Evolutionary conservation across 2,113 vertebrate species (phyloP).

Genomic region (Saguinus midas): DNA sequence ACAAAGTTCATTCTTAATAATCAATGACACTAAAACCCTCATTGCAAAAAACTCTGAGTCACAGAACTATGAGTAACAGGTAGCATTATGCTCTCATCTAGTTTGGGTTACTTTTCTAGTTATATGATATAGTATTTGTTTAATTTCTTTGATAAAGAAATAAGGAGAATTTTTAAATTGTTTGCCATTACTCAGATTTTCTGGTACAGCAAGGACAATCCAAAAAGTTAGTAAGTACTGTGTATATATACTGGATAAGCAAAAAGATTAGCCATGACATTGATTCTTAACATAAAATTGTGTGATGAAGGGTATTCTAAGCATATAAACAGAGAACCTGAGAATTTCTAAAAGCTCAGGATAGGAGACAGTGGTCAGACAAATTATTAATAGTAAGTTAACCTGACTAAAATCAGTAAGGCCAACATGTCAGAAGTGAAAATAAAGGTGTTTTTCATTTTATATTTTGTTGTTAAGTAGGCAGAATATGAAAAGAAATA

Average conservation of each 20-base stretch:
- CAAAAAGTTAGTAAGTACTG: neutral
- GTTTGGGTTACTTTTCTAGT: neutral
- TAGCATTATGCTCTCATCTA: neutral
- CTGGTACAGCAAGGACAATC: neutral
- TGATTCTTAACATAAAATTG: neutral
- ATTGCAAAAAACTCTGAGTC: neutral
- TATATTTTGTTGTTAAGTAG: conserved; percentile 4
- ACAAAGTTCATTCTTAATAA: neutral
- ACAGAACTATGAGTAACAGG: neutral
- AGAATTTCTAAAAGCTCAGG: neutral
- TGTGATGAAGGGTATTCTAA: neutral
- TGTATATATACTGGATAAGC: neutral
- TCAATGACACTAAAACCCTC: neutral
- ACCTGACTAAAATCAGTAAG: conserved; percentile 3
- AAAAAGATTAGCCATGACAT: neutral
- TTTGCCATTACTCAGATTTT: neutral
- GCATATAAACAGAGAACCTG: neutral
- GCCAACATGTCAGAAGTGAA: conserved; percentile 26
- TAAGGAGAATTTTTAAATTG: neutral
- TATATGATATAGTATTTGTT: neutral
- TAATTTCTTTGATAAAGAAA: neutral
- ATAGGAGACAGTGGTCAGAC: neutral
- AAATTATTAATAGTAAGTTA: neutral
- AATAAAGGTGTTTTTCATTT: neutral
- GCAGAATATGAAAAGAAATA: conserved; percentile 41